These are phyloP conservation scores for Antennarius striatus DNA, from an alignment of 2,113 vertebrate species.

Conservation along the genomic window DNA sequence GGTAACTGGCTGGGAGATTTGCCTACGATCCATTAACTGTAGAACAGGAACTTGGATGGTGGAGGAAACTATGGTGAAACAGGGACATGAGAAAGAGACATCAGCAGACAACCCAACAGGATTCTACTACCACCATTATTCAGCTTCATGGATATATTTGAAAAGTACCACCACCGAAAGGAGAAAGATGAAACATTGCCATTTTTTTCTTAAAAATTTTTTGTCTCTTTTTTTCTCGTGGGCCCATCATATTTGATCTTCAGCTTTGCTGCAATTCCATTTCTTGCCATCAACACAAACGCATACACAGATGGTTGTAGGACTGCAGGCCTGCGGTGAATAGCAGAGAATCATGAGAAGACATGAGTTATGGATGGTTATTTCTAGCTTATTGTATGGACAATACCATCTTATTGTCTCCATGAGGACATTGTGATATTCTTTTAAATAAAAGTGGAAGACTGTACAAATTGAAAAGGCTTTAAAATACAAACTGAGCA, in stretches of 20 bases:
- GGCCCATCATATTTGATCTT: conserved; percentile 36
- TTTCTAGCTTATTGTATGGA: conserved; percentile 30
- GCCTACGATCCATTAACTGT: conserved; percentile 74
- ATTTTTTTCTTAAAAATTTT: conserved; percentile 35
- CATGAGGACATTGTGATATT: conserved; percentile 35
- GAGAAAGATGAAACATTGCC: conserved; percentile 15
- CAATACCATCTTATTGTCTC: conserved; percentile 35
- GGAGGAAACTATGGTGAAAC: conserved; percentile 18
- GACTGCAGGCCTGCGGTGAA: conserved; percentile 6
- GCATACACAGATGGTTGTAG: conserved; percentile 14
- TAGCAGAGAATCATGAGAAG: conserved; percentile 22
- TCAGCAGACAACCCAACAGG: conserved; percentile 28
- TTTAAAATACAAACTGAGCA: conserved; percentile 52
- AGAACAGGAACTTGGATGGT: conserved; percentile 27
- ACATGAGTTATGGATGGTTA: conserved; percentile 35
- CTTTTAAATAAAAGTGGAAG: conserved; percentile 1
- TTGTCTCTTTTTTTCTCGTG: conserved; percentile 15
- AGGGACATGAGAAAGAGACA: conserved; percentile 20
- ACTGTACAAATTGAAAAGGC: conserved; percentile 45
- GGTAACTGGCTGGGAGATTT: conserved; percentile 80
- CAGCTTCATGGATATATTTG: conserved; percentile 28
- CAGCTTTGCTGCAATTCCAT: conserved; percentile 41
- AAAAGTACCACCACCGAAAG: conserved; percentile 16
- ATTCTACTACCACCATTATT: conserved; percentile 20
- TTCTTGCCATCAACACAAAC: conserved; percentile 25